Conservation (phyloP, 1,140 invertebrate species). For the Drosophila willistoni region DNA sequence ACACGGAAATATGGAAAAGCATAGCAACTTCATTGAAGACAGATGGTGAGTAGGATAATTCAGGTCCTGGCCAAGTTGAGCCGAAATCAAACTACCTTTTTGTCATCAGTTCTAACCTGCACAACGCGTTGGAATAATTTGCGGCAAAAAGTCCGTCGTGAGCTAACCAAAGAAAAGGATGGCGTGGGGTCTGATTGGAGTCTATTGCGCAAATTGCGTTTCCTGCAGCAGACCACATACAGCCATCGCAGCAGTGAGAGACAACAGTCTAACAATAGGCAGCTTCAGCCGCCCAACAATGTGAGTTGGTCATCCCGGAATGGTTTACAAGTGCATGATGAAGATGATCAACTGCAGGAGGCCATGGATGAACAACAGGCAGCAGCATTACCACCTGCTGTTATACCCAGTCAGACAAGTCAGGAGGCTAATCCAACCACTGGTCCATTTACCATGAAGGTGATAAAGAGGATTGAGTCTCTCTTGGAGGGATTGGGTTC, state of each 20-base stretch:
- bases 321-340: slow-evolving; percentile 53
- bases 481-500: slow-evolving; percentile 65
- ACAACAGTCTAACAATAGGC: slow-evolving; percentile 2
- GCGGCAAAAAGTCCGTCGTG: slow-evolving; percentile 46
- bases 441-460: slow-evolving; percentile 23
- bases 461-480: slow-evolving; percentile 65
- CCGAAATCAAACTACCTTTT: too few relatives aligned
- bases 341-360: slow-evolving; percentile 72
- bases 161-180: slow-evolving; percentile 49
- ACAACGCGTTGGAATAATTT: slow-evolving; percentile 67
- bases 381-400: slow-evolving; percentile 10
- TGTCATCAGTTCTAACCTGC: slow-evolving; percentile 47
- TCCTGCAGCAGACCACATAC: slow-evolving; percentile 37
- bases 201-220: slow-evolving; percentile 56
- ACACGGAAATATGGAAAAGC: slow-evolving; percentile 64
- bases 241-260: slow-evolving; percentile 18
- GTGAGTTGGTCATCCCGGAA: slow-evolving; percentile 26
- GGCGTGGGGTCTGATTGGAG: slow-evolving; percentile 60
- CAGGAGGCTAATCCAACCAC: background rate
- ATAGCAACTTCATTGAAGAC: slow-evolving; percentile 62
- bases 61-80: background rate
- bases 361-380: slow-evolving; percentile 77
- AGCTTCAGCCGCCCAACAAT: slow-evolving; percentile 23
- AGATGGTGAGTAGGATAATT: slow-evolving; percentile 66
- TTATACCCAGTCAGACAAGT: background rate